phyloP scores from a whole-genome alignment of 2,797 vertebrate genomes.

The Syngnathus acus region DNA sequence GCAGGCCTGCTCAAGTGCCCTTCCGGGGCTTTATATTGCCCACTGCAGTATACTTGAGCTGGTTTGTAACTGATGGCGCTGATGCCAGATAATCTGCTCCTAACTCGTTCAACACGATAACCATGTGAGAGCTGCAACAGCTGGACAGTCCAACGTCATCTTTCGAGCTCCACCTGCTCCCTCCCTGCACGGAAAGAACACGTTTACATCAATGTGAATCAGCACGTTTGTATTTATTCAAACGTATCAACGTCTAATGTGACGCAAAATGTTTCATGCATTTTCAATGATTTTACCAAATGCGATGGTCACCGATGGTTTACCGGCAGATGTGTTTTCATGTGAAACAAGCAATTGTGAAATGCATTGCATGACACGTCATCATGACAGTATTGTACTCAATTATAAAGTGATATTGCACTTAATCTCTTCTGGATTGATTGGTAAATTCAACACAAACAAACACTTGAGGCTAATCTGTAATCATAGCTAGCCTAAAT shows the following conservation, averaged over 20 bases:
- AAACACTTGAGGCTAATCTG: too few relatives aligned
- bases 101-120: conserved; percentile 25
- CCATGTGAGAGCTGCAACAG: conserved; percentile 41
- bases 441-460: too few relatives aligned
- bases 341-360: not conserved
- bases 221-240: not conserved
- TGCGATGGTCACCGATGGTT: not conserved
- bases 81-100: conserved; percentile 32
- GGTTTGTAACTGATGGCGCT: not conserved
- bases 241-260: not conserved
- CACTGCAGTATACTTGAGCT: not conserved
- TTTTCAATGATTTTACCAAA: not conserved
- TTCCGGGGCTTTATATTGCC: not conserved
- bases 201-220: not conserved
- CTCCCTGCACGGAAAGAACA: conserved; percentile 21
- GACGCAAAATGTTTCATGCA: not conserved
- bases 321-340: not conserved
- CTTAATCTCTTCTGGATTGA: too few relatives aligned
- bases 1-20: not conserved
- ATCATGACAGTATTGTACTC: not conserved
- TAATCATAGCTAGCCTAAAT: too few relatives aligned
- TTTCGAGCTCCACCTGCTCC: conserved; percentile 7
- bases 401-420: not conserved
- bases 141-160: conserved; percentile 41
- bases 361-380: not conserved